Evolutionary conservation across 2,888 invertebrate species (phyloP), one percentile per base, ranked within the genome.

Genomic region (Microdon myrmicae): DNA sequence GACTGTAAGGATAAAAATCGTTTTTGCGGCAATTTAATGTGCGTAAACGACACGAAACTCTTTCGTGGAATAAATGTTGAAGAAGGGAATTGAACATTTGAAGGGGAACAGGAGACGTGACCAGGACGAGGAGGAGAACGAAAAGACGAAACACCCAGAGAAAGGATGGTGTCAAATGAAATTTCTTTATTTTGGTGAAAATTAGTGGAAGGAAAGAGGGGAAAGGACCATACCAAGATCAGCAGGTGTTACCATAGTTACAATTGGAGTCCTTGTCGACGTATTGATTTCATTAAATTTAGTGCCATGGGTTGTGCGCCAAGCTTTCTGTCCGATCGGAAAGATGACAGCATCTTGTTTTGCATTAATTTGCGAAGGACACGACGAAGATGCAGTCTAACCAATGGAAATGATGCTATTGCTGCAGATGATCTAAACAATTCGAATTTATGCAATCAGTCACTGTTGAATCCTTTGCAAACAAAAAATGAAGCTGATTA

Each of bases 401-500:
- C 74, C 39, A 77, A 74, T 67, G 75, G 69, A 14, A 69, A 67
- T 44, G 69, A 70, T 20, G 69, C 23, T 25, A 49, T 64, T 19
- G 70, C 69, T 37, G 69, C 68, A 12, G 74, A 75, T 41, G 73
- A 73, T 39, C 61, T 68, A 44, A 67, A 70, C 19, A 70, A 69
- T 66, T 69, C 60, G 28, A 72, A 72, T 61, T 71, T 75, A 70
- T 78, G 77, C 72, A 77, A 76, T 71, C 79, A 79, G 72, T 72
- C 75, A 43, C 68, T 79, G 38, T 70, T 79, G 35, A 77, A 78
- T 73, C 77, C 79, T 4, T 68, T 72, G 54, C 78, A 76, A 68
- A 71, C 70, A 49, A 79, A 78, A 69, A 75, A 73, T 68, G 78
- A 79, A 69, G 70, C 73, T 20, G 77, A 78, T 71, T 78, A 75